Base-by-base conservation (phyloP, 2,797 vertebrate genomes). In the Onychomys arenicola region DNA sequence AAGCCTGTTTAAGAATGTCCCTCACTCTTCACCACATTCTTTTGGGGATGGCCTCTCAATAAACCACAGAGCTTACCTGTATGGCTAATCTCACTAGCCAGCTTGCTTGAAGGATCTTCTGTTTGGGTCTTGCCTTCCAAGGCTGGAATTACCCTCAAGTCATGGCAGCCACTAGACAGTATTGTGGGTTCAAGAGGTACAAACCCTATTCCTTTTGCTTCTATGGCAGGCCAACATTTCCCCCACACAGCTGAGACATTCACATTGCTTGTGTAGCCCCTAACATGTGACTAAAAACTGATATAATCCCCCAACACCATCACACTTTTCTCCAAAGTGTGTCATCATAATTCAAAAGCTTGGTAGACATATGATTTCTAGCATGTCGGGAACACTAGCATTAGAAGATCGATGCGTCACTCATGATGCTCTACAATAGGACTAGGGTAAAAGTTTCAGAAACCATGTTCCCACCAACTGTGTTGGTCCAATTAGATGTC, bases 271-370 rank as follows among this genome's bases (percentile, higher is more conserved):
- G 65, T 37, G 14, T 75, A 43, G 40, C 21, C 1, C 17, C 37
- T 52, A 85, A 82, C 88, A 91, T 65, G 86, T 32, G 91, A 93
- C 61, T 61, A 9, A 59, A 95, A 85, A 91, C 43, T 19, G 76
- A n/a, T 82, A 37, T 55, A 77, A n/a, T 10, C 21, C 11, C 29
- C 37, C 21, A 8, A n/a, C n/a, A 46, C 84, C 73, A 94, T 37
- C 57, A 59, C 34, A 61, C 25, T 85, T 93, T 57, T 75, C 52
- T 89, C n/a, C 71, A n/a, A 90, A 84, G 59, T 87, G 2, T 86
- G 67, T 59, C 46, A 14, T 94, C 46, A 55, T 71, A 69, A 80
- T 93, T 69, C 34, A 87, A 82, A 52, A 84, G 84, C 86, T 93
- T 84, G 63, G 23, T 52, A 89, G 86, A 19, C 49, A 71, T 76